These are phyloP conservation scores for Oscheius sp. DNA, from an alignment of 1,140 invertebrate genomes.

Conservation along the genomic window DNA sequence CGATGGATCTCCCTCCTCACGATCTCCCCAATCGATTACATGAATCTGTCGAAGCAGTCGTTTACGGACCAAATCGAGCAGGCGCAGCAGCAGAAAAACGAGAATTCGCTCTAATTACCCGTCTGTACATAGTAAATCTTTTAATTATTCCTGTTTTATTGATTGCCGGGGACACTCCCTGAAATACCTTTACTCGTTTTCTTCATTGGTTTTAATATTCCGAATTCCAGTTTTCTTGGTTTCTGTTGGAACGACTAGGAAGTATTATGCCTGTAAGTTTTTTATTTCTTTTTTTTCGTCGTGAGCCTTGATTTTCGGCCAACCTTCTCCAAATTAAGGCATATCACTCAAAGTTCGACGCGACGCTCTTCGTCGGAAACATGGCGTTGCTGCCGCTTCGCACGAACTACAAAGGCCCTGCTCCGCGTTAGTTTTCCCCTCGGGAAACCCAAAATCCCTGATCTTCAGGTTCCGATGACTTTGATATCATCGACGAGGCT, in stretches of 20 bases:
- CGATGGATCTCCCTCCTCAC: slow-evolving; percentile 41
- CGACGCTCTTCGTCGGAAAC: slow-evolving; percentile 76
- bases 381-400: slow-evolving; percentile 83
- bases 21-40: slow-evolving; percentile 44
- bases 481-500: slow-evolving; percentile 96
- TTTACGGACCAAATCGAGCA: slow-evolving; percentile 39
- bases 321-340: slow-evolving; percentile 65
- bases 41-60: slow-evolving; percentile 38
- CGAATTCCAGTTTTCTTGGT: background rate
- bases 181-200: background rate
- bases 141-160: background rate
- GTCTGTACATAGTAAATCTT: background rate
- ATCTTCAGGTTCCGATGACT: slow-evolving; percentile 64
- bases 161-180: background rate
- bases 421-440: slow-evolving; percentile 65
- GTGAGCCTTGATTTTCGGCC: background rate
- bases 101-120: background rate
- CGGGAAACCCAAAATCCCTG: background rate
- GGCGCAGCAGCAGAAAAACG: slow-evolving; percentile 2
- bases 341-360: slow-evolving; percentile 86
- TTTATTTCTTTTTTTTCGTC: background rate
- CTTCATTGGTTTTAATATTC: background rate
- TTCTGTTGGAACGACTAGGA: background rate
- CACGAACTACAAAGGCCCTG: slow-evolving; percentile 83
- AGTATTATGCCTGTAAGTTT: slow-evolving; percentile 1